Evolutionary conservation across 2,113 vertebrate species (phyloP).

Genomic region (Parotia lawesii): DNA sequence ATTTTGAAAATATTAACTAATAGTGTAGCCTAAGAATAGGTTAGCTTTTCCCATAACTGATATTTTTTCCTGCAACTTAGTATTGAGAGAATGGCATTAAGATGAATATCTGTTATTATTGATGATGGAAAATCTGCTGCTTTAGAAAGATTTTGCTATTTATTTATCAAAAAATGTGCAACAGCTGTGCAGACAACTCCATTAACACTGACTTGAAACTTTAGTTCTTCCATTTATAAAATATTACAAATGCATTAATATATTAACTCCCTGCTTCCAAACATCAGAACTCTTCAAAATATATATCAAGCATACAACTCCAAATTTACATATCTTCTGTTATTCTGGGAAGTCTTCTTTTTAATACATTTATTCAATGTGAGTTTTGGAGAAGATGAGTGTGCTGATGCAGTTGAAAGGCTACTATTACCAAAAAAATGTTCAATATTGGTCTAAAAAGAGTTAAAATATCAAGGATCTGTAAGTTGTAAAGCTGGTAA

Average conservation of each 20-base stretch:
- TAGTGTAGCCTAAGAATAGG: not conserved
- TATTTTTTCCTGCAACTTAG: not conserved
- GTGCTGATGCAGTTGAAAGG: not conserved
- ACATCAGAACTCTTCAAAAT: not conserved
- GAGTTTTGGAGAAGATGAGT: not conserved
- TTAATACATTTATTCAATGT: not conserved
- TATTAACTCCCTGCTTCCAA: not conserved
- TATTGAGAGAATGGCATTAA: not conserved
- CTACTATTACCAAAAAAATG: not conserved
- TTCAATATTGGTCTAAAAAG: not conserved
- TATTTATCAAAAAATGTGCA: not conserved
- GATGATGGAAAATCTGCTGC: conserved; percentile 10
- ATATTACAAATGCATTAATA: not conserved
- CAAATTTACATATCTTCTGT: not conserved
- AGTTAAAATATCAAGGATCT: not conserved
- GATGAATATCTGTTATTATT: not conserved
- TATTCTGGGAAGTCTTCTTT: not conserved
- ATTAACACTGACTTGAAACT: not conserved
- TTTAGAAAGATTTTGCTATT: not conserved
- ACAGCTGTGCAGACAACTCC: not conserved
- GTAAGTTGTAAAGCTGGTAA: not conserved
- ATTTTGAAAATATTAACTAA: not conserved
- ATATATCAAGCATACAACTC: not conserved
- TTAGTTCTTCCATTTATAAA: conserved; percentile 1
- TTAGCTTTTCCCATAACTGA: not conserved